Evolutionary conservation across 92 coral and sea anemone genomes (phyloP).

Genomic region (Desmophyllum pertusum): DNA sequence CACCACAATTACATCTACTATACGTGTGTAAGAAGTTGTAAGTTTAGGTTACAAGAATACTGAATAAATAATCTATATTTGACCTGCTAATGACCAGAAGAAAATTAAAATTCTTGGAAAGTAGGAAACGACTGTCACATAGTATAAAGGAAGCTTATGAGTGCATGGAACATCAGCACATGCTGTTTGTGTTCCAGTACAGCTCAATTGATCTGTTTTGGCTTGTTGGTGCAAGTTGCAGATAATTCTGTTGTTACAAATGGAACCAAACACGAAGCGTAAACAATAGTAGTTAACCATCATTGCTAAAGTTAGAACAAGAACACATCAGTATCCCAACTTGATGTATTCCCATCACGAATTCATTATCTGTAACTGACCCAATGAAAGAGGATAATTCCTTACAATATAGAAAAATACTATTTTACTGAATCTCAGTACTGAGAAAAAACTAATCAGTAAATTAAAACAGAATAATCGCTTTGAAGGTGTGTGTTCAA

Average conservation of each 20-base stretch:
- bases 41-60: background rate
- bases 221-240: background rate
- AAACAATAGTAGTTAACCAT: background rate
- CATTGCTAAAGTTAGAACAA: background rate
- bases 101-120: background rate
- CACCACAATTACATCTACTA: background rate
- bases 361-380: background rate
- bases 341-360: background rate
- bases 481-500: background rate
- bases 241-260: background rate
- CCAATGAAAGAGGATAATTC: background rate
- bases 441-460: background rate
- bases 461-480: background rate
- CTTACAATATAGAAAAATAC: background rate
- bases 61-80: background rate
- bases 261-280: background rate
- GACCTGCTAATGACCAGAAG: background rate
- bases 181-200: background rate
- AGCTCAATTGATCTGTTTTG: background rate
- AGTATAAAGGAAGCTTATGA: background rate
- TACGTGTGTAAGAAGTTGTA: background rate
- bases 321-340: background rate
- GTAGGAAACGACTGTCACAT: background rate
- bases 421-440: background rate
- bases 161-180: background rate